phyloP scores from a whole-genome alignment of 2,797 vertebrate species.

The Argentina silus region DNA sequence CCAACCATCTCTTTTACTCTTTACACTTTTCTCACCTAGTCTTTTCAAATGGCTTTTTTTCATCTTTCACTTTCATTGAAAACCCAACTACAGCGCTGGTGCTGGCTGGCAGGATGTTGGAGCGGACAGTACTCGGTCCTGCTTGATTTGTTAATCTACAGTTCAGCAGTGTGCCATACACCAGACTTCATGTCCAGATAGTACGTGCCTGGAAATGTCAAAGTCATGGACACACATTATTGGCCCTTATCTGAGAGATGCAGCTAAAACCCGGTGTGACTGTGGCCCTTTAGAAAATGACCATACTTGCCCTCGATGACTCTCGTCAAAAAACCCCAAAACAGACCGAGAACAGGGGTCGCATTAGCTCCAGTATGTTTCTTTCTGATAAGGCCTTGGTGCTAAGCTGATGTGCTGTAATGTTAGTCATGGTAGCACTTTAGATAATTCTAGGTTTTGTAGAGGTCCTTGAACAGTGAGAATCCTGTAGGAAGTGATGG shows the following conservation, averaged over 20 bases:
- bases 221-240: background rate
- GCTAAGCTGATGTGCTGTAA: conserved; percentile 47
- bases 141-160: background rate
- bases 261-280: background rate
- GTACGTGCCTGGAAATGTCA: background rate
- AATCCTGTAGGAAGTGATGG: conserved; percentile 58
- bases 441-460: conserved; percentile 49
- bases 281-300: conserved; percentile 19
- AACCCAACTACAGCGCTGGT: conserved; percentile 9
- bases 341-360: conserved; percentile 52
- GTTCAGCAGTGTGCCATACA: background rate
- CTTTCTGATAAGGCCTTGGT: conserved; percentile 61
- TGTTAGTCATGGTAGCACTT: conserved; percentile 52
- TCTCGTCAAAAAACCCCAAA: conserved; percentile 43
- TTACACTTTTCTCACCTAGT: background rate
- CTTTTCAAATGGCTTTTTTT: background rate
- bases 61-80: background rate
- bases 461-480: conserved; percentile 36
- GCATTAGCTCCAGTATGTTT: conserved; percentile 58
- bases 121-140: background rate
- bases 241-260: background rate
- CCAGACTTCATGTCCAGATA: background rate
- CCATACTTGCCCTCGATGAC: conserved; percentile 42
- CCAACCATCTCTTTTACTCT: background rate
- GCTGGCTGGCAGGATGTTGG: background rate